Percentiles rank a stretch among this genome's conserved stretches.
These are phyloP conservation scores for Delichon dasypus DNA, from an alignment of 2,797 vertebrate genomes.

Conservation along the genomic window DNA sequence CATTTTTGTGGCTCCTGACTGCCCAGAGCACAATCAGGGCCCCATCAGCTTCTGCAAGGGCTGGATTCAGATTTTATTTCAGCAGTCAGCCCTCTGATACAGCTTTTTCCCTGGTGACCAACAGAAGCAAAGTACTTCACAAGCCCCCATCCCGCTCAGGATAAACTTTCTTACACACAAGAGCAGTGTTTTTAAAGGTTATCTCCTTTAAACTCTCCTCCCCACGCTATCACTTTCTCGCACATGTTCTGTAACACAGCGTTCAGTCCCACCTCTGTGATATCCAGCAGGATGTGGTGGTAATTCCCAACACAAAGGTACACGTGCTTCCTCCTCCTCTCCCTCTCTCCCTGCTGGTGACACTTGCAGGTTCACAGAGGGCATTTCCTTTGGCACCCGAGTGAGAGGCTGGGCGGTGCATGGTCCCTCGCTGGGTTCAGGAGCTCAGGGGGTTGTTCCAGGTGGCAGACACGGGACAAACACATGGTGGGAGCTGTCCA, in stretches of 20 bases:
- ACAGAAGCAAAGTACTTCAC: not conserved
- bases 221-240: not conserved
- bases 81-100: not conserved
- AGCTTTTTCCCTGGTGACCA: not conserved
- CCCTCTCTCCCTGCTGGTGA: fast-evolving
- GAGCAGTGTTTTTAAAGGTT: not conserved
- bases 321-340: not conserved
- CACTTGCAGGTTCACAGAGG: fast-evolving
- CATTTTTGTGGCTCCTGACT: not conserved
- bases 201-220: not conserved
- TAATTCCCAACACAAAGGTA: not conserved
- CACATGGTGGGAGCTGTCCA: not conserved
- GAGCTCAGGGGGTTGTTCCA: not conserved
- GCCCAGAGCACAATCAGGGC: not conserved
- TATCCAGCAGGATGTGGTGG: fast-evolving
- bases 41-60: fast-evolving
- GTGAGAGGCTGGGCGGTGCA: not conserved
- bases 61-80: not conserved
- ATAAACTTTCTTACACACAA: not conserved
- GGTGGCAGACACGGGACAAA: not conserved
- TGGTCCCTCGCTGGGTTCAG: fast-evolving
- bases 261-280: not conserved
- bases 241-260: fast-evolving
- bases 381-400: not conserved
- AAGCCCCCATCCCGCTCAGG: not conserved